These are phyloP conservation scores for Dusona sp. DNA, from an alignment of 2,888 invertebrate species.

Conservation along the genomic window DNA sequence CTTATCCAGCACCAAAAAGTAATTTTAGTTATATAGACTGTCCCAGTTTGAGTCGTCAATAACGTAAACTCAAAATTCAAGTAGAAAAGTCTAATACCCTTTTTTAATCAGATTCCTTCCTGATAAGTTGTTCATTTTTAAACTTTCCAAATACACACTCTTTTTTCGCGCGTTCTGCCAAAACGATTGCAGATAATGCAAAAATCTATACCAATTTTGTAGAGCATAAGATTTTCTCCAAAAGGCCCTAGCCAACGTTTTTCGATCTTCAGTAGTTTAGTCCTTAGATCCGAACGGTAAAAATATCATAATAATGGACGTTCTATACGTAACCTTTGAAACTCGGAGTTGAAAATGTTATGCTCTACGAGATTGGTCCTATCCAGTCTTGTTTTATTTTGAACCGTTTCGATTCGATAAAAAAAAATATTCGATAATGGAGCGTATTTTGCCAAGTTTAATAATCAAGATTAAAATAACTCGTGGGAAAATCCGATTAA, in stretches of 20 bases:
- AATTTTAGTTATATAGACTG: not conserved
- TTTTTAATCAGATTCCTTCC: not conserved
- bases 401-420: too few relatives aligned
- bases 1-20: slow-evolving; percentile 48
- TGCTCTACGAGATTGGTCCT: not conserved
- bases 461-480: not conserved
- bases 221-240: not conserved
- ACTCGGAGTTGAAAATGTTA: not conserved
- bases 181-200: not conserved
- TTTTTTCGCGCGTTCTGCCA: not conserved
- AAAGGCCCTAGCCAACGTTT: not conserved
- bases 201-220: not conserved
- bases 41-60: not conserved
- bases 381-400: not conserved
- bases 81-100: not conserved
- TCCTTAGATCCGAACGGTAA: not conserved
- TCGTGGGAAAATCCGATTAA: not conserved
- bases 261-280: not conserved
- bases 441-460: not conserved
- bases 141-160: not conserved
- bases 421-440: too few relatives aligned
- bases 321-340: too few relatives aligned
- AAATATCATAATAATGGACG: too few relatives aligned
- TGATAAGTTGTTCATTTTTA: not conserved
- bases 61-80: not conserved